These are phyloP conservation scores for Dione juno DNA, from an alignment of 2,888 invertebrate species.

Conservation along the genomic window DNA sequence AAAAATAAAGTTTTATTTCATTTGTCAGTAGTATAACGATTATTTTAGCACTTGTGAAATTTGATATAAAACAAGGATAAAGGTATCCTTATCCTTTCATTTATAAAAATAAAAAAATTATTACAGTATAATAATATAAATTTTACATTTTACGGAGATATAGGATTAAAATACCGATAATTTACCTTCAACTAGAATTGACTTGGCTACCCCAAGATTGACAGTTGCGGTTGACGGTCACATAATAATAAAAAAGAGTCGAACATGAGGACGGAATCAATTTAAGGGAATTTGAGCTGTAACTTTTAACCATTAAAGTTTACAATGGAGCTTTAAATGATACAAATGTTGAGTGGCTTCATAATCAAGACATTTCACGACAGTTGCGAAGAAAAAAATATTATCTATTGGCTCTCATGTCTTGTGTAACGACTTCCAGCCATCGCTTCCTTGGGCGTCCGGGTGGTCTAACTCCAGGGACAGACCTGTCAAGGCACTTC, in stretches of 20 bases:
- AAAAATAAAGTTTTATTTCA: too few relatives aligned
- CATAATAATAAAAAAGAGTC: slow-evolving; percentile 9
- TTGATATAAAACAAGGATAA: too few relatives aligned
- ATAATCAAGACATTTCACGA: slow-evolving; percentile 28
- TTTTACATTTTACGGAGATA: neutral
- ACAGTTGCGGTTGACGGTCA: neutral
- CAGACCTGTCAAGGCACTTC: too few relatives aligned
- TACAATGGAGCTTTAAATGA: neutral
- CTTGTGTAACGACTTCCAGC: too few relatives aligned
- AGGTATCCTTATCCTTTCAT: too few relatives aligned
- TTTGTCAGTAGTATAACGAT: too few relatives aligned
- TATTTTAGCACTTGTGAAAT: too few relatives aligned
- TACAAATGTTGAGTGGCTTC: neutral
- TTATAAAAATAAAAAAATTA: too few relatives aligned
- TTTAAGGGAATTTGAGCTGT: neutral
- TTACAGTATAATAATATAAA: too few relatives aligned
- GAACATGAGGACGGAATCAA: neutral
- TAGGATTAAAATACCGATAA: neutral
- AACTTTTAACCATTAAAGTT: neutral
- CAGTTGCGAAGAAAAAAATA: slow-evolving; percentile 26
- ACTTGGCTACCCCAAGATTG: neutral
- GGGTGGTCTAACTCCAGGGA: too few relatives aligned
- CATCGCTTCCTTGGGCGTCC: too few relatives aligned
- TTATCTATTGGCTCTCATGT: too few relatives aligned
- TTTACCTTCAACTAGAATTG: slow-evolving; percentile 12